These are phyloP conservation scores for Leucophenga maculata DNA, from an alignment of 2,888 invertebrate genomes.

Conservation along the genomic window DNA sequence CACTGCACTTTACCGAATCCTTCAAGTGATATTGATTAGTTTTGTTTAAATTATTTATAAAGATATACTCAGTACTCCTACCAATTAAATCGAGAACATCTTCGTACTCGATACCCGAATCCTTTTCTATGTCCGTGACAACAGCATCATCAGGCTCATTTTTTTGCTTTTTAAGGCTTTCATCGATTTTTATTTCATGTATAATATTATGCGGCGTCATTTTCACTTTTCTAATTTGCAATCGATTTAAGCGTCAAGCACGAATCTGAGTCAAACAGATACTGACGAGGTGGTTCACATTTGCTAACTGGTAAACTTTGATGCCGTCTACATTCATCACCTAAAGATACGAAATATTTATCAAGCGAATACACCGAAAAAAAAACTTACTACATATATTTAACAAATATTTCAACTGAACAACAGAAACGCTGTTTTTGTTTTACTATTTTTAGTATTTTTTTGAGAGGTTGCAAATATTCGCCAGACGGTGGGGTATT, in stretches of 20 bases:
- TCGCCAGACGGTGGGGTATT: too few relatives aligned
- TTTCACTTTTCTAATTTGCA: slow-evolving; percentile 7
- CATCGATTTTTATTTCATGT: slow-evolving; percentile 41
- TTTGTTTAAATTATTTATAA: neutral
- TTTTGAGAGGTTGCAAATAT: too few relatives aligned
- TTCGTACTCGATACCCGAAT: slow-evolving; percentile 55
- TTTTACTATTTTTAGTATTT: too few relatives aligned
- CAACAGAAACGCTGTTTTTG: too few relatives aligned
- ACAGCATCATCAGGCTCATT: slow-evolving; percentile 14
- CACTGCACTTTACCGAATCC: slow-evolving; percentile 80
- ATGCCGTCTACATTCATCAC: slow-evolving; percentile 5
- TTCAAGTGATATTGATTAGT: slow-evolving; percentile 53
- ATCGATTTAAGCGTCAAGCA: slow-evolving; percentile 23
- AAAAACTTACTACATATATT: too few relatives aligned
- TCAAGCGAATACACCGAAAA: slow-evolving; percentile 38
- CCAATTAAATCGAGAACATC: slow-evolving; percentile 60
- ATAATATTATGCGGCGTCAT: slow-evolving; percentile 28
- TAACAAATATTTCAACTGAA: too few relatives aligned
- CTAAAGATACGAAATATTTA: slow-evolving; percentile 36
- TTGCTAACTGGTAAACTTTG: slow-evolving; percentile 32
- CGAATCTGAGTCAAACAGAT: slow-evolving; percentile 36
- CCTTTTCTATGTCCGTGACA: neutral
- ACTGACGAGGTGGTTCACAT: slow-evolving; percentile 39
- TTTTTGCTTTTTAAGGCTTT: neutral
- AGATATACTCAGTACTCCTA: slow-evolving; percentile 32